Evolutionary conservation across 2,797 vertebrate species (phyloP).

Genomic region (Monodelphis domestica): DNA sequence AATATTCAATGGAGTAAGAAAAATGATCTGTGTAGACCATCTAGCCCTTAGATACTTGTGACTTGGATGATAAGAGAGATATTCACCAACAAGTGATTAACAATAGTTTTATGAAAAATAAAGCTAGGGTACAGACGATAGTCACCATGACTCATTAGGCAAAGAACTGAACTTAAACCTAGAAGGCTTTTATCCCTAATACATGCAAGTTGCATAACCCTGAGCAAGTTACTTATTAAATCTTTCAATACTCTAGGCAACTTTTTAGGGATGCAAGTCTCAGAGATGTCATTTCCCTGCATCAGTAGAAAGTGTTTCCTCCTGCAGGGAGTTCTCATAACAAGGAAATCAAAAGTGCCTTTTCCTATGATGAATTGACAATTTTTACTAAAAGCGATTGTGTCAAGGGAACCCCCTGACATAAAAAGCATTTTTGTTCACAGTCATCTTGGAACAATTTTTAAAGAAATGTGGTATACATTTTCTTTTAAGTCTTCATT

Average conservation of each 20-base stretch:
- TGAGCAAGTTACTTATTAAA: background rate
- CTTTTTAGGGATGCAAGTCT: background rate
- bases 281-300: background rate
- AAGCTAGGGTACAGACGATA: background rate
- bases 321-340: background rate
- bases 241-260: background rate
- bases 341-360: background rate
- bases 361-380: background rate
- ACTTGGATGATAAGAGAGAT: too few relatives aligned
- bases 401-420: background rate
- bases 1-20: background rate
- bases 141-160: background rate
- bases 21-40: background rate
- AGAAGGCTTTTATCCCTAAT: background rate
- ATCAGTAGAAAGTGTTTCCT: background rate
- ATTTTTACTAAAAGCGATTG: background rate
- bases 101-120: background rate
- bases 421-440: constrained; percentile 23
- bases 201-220: background rate
- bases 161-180: background rate
- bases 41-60: constrained; percentile 5
- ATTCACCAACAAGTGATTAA: background rate
- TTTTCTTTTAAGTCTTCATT: constrained; percentile 37
- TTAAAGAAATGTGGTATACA: background rate
- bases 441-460: constrained; percentile 29